Conservation (phyloP, 2,113 vertebrate genomes). For the Notothenia rossii region DNA sequence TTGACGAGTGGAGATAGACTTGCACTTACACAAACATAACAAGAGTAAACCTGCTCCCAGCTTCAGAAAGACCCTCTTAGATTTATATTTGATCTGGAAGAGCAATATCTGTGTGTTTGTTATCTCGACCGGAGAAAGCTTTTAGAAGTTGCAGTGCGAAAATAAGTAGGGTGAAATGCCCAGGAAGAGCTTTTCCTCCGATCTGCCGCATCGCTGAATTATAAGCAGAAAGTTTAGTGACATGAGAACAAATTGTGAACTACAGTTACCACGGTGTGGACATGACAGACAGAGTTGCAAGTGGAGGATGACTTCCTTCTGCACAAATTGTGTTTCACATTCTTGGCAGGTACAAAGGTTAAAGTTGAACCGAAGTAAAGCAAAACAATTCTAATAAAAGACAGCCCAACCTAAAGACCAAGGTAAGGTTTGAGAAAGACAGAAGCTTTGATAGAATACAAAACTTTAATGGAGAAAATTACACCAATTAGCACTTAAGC, state of each 20-base stretch:
- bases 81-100: constrained; percentile 38
- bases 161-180: constrained; percentile 22
- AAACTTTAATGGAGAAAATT: too few relatives aligned
- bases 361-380: neutral
- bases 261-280: neutral
- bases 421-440: constrained; percentile 1
- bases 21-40: constrained; percentile 41
- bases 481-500: constrained; percentile 20
- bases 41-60: constrained; percentile 46
- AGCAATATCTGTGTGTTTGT: constrained; percentile 38
- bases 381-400: neutral
- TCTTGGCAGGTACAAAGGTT: constrained; percentile 7
- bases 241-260: constrained; percentile 11
- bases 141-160: constrained; percentile 28
- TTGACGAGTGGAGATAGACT: constrained; percentile 26
- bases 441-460: constrained; percentile 14
- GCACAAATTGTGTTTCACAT: neutral
- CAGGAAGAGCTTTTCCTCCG: constrained; percentile 22
- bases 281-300: neutral
- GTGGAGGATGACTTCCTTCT: neutral
- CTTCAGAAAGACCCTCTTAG: constrained; percentile 32
- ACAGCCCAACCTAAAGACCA: neutral
- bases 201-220: constrained; percentile 23
- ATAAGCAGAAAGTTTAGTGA: constrained; percentile 7
- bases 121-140: constrained; percentile 36